Conservation (phyloP, 2,113 vertebrate genomes). For the Elephas maximus region DNA sequence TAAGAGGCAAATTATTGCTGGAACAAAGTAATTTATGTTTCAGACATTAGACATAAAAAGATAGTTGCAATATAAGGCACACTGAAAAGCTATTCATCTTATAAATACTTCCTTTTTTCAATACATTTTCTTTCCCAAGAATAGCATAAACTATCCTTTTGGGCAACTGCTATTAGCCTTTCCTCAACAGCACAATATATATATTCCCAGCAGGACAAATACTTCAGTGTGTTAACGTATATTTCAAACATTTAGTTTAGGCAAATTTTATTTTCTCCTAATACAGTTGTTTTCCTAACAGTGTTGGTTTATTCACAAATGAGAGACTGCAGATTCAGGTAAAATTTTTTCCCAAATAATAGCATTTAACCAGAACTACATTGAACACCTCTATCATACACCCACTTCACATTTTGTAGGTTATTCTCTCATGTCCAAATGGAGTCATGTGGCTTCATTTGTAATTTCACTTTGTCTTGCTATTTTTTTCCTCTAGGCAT, state of each 20-base stretch:
- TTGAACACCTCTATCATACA: not conserved
- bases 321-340: not conserved
- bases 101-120: slow-evolving; percentile 8
- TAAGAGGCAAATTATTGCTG: slow-evolving; percentile 79
- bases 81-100: slow-evolving; percentile 52
- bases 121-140: slow-evolving; percentile 52
- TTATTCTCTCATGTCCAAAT: not conserved
- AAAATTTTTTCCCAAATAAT: not conserved
- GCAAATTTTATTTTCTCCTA: not conserved
- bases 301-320: not conserved
- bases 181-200: not conserved
- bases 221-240: not conserved
- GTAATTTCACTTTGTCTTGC: not conserved
- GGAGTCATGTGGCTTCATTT: not conserved
- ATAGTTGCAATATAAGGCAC: slow-evolving; percentile 35
- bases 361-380: not conserved
- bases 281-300: slow-evolving; percentile 59
- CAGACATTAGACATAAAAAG: slow-evolving; percentile 49
- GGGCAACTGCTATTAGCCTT: not conserved
- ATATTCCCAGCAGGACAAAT: not conserved
- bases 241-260: not conserved
- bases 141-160: slow-evolving; percentile 57
- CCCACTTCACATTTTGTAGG: not conserved
- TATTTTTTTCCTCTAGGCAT: not conserved
- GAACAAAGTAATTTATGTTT: slow-evolving; percentile 72